Base-by-base conservation (phyloP, 1,140 invertebrate genomes). In the Papilio aristodemus region DNA sequence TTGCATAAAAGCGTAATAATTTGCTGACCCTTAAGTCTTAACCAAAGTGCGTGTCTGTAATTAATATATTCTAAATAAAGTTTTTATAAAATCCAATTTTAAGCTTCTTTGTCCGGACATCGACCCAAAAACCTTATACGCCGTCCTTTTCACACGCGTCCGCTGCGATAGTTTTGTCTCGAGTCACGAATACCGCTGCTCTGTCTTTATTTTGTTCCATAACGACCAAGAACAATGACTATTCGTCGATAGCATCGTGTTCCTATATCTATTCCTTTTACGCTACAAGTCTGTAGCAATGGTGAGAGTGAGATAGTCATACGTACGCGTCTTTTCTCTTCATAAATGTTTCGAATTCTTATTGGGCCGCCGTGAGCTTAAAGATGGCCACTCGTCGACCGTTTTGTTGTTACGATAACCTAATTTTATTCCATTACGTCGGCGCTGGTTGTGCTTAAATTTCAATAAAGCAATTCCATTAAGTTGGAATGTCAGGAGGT, bases 191-290 rank as follows among this genome's bases (percentile, higher is more conserved):
- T 87, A 90, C 89, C 87, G 87, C 89, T 90, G 86, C 81, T 89
- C 84, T 89, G 85, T 87, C 89, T 90, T 90, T 90, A 91, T 90
- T 90, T 89, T 89, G 89, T 88, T 87, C 86, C 85, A 91, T 90
- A 87, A 88, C 87, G 78, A 81, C 76, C 84, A 90, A 90, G 87
- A 91, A 91, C 89, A 91, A 91, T 91, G 86, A 91, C 83, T 88
- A 87, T 88, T 83, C 76, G 81, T 73, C 77, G 86, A 85, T 87
- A 90, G 84, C 68, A 83, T 68, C 72, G 71, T 73, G 72, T 81
- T 88, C 72, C 78, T 90, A 87, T 89, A 87, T 70, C 83, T 83
- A 80, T 86, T 84, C 80, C 81, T 79, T 72, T 88, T 83, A 72
- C 69, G 64, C 83, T 60, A 11, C 69, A 68, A 68, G 57, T 38